Base-by-base conservation (phyloP, 2,797 vertebrate species). In the Sebastes hubbsi region DNA sequence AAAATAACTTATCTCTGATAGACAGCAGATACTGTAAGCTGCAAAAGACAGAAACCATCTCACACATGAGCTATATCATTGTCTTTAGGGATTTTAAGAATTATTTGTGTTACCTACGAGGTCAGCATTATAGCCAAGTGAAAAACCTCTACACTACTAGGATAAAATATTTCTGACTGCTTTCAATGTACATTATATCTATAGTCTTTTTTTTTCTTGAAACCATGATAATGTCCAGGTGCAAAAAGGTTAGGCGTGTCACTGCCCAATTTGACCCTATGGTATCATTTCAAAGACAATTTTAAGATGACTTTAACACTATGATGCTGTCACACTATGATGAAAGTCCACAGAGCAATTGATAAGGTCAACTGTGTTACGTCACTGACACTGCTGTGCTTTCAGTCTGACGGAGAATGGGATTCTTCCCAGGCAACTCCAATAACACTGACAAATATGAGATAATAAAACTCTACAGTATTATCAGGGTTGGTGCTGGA, bases 1-100 rank as follows among this genome's bases (percentile, higher is more conserved):
- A 75, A 88, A 86, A 87, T 88, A 88, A 78, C 77, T 63, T 73
- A 61, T 72, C 66, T 68, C 66, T 66, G 81, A 86, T 66, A 83
- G 68, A 81, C 61, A 77, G 66, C 65, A 83, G 77, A 85, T 78
- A 78, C 22, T 22, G 55, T 61, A 1, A 29, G 36, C 72, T 77
- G 69, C 22, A 66, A 71, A 61, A 75, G 72, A 71, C 60, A 68
- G 49, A 74, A 66, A 65, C 34, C 27, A 32, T 75, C 59, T 63
- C 56, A 81, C 22, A 42, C 69, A 42, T 36, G 36, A 27, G 22
- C 34, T 78, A 68, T 59, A 60, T 74, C 24, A 55, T 30, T 38
- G 2, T 63, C 30, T 81, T n/a, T 56, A 7, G 2, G 29, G 58
- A 34, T 73, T 83, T 81, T 52, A 59, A 4, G n/a, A 52, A 62